These are phyloP conservation scores for Scarus forsteni DNA, from an alignment of 2,797 vertebrate species.

Conservation along the genomic window DNA sequence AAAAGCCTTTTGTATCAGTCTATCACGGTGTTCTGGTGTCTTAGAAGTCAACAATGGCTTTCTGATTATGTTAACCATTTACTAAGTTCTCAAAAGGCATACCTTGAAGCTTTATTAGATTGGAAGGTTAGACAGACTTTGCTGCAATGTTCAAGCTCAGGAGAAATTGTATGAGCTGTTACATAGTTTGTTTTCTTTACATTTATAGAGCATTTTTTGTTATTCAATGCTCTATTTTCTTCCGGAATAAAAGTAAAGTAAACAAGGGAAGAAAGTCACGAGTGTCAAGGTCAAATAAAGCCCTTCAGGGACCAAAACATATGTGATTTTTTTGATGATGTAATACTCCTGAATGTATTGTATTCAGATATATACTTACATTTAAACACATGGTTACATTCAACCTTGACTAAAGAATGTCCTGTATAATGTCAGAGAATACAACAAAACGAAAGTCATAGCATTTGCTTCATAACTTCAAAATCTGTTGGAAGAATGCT, in stretches of 20 bases:
- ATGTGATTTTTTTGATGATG: constrained; percentile 7
- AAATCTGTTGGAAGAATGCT: background rate
- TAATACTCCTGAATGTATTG: too few relatives aligned
- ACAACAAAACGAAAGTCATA: background rate
- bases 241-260: constrained; percentile 14
- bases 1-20: constrained; percentile 41
- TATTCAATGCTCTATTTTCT: constrained; percentile 37
- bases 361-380: constrained; percentile 1
- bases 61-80: constrained; percentile 40
- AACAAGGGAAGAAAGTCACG: constrained; percentile 22
- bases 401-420: constrained; percentile 3
- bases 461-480: background rate
- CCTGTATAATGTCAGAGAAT: constrained; percentile 6
- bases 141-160: background rate
- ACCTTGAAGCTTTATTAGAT: constrained; percentile 8
- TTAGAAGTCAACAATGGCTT: constrained; percentile 42
- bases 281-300: constrained; percentile 45
- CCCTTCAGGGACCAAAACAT: constrained; percentile 9
- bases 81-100: constrained; percentile 8
- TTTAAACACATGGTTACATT: constrained; percentile 24
- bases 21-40: constrained; percentile 24
- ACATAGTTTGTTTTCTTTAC: constrained; percentile 12
- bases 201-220: constrained; percentile 32
- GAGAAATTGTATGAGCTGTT: constrained; percentile 25
- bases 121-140: constrained; percentile 1